Evolutionary conservation across 2,797 vertebrate species (phyloP), one percentile per base, ranked within the genome.

Genomic region (Gallirallus australis): DNA sequence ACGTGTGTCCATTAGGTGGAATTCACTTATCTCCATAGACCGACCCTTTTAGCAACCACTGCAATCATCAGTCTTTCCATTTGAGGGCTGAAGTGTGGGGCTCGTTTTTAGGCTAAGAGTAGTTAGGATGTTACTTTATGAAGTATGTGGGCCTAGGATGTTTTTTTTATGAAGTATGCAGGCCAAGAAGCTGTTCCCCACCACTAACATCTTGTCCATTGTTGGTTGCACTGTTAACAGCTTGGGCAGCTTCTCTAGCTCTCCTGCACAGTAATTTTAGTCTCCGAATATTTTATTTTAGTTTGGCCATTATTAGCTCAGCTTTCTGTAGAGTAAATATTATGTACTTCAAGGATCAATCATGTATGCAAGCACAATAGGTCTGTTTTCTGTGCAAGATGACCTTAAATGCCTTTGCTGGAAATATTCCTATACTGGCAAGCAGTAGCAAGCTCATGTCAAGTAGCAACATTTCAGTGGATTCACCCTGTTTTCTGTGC

Each of bases 1-100:
- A 20, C 0, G 0, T 42, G 16, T 0, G 0, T 9, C 54, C 30
- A 7, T 52, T 48, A 69, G 50, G 35, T 33, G 15, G 20, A 64
- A 54, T 73, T 68, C 31, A 50, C 24, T 66, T 52, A 23, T 66
- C 4, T 70, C 61, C 50, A 7, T 37, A 57, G 53, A n/a, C 12
- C 42, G 19, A 54, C 33, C 17, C 16, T 63, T 85, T 89, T 63
- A 85, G 50, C 73, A 42, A 81, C 33, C 23, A 52, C 21, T 77
- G 31, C 14, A 69, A 47, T 48, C 40, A 83, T 24, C 33, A 87
- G 1, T 65, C 39, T 77, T 73, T 80, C 59, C 33, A 47, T 63
- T 1, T 63, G 25, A 73, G 66, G 30, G 20, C 11, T 69, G 17
- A 57, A 71, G 11, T 31, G 23, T 30, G 28, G 25, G 5, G 6